A percentile compares a stretch with the other conserved stretches of the same genome.
Evolutionary conservation across 2,888 invertebrate species (phyloP).

Genomic region (Macrosiphum euphorbiae): DNA sequence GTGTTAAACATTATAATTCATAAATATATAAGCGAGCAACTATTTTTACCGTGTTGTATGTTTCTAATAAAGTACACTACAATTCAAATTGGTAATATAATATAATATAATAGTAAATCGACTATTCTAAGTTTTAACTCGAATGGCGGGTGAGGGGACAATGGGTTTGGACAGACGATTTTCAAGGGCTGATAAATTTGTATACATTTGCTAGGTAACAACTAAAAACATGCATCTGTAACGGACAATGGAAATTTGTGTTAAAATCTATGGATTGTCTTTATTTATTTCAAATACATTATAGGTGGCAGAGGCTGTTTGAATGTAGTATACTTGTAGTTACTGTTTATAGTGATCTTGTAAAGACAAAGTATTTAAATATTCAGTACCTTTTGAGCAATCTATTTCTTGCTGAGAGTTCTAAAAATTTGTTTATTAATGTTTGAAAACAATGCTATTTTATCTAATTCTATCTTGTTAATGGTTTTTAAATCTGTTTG

Average conservation of each 20-base stretch:
- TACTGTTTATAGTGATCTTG: neutral
- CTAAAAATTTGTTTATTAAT: neutral
- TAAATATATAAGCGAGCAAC: neutral
- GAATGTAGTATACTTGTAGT: neutral
- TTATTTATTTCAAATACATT: neutral
- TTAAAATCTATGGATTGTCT: neutral
- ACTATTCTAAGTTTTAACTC: neutral
- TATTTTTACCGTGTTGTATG: neutral
- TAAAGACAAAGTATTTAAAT: neutral
- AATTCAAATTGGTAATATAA: neutral
- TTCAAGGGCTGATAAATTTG: neutral
- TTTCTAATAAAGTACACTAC: neutral
- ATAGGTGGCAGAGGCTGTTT: neutral
- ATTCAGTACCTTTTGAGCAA: neutral
- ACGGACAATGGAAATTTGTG: neutral
- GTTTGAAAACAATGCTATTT: neutral
- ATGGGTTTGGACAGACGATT: neutral
- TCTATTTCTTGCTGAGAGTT: neutral
- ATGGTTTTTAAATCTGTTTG: constrained; percentile 3
- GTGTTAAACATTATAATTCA: neutral
- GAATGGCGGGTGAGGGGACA: neutral
- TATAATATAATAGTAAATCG: neutral
- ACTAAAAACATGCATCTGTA: neutral
- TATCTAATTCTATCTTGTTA: neutral
- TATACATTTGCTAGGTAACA: neutral